Evolutionary conservation across 2,888 invertebrate genomes (phyloP).

Genomic region (Pyrrhia umbra): DNA sequence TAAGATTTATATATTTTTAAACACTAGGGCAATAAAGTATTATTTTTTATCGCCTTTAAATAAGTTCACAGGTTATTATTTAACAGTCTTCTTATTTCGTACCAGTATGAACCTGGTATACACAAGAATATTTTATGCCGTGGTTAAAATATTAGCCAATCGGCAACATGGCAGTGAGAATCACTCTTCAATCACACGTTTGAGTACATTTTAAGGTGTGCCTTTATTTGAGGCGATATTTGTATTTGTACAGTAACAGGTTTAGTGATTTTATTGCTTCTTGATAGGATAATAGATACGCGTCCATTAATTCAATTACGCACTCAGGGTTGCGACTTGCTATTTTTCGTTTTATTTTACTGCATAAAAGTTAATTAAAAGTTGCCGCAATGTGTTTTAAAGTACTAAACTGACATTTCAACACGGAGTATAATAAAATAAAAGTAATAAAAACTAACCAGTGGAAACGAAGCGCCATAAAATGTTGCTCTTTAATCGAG

Average conservation of each 20-base stretch:
- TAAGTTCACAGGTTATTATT: constrained; percentile 33
- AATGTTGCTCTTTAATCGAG: constrained; percentile 27
- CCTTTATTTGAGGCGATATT: too few species aligned
- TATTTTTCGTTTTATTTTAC: constrained; percentile 5
- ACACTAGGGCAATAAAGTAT: constrained; percentile 45
- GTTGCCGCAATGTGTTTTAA: constrained; percentile 24
- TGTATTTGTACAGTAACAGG: too few species aligned
- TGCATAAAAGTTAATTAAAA: constrained; percentile 23
- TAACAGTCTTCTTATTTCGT: constrained; percentile 4
- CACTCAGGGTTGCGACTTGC: background rate
- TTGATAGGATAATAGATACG: background rate
- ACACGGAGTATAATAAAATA: constrained; percentile 45
- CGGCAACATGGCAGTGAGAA: too few species aligned
- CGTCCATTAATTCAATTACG: constrained; percentile 13
- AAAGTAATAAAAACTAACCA: constrained; percentile 47
- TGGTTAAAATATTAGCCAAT: background rate
- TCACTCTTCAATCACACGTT: too few species aligned
- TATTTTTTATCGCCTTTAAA: constrained; percentile 21
- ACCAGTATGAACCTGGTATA: background rate
- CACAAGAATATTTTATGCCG: background rate
- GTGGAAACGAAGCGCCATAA: constrained; percentile 31
- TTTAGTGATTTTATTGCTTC: constrained; percentile 11
- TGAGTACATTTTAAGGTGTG: too few species aligned
- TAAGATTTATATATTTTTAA: constrained; percentile 42
- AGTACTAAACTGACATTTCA: constrained; percentile 44